These are phyloP conservation scores for Acronicta psi DNA, from an alignment of 2,888 invertebrate genomes.

Conservation along the genomic window DNA sequence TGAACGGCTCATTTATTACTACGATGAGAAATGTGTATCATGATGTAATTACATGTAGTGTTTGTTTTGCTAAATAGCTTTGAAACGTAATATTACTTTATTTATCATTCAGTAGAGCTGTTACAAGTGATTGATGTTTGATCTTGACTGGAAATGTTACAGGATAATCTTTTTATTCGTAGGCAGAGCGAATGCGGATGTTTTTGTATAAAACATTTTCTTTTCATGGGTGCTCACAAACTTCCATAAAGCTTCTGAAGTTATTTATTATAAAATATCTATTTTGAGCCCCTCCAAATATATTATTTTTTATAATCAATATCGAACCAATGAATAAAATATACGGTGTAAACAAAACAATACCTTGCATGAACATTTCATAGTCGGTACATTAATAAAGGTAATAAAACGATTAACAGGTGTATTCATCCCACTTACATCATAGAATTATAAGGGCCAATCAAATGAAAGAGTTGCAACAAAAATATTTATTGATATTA, in stretches of 20 bases:
- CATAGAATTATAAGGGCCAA: conserved; percentile 27
- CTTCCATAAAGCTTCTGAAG: conserved; percentile 10
- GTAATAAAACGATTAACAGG: conserved; percentile 30
- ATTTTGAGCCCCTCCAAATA: neutral
- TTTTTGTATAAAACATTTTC: conserved; percentile 26
- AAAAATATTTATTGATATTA: conserved; percentile 64
- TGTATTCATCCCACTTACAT: conserved; percentile 17
- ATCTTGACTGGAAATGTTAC: conserved; percentile 43
- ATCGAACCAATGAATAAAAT: no score
- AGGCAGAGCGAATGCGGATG: conserved; percentile 10
- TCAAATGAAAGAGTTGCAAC: conserved; percentile 53
- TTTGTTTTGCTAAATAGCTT: conserved; percentile 23
- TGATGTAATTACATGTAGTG: conserved; percentile 23
- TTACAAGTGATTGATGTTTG: conserved; percentile 42
- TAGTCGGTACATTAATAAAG: conserved; percentile 13
- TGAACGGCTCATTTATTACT: conserved; percentile 37
- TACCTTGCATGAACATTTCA: neutral
- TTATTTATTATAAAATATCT: conserved; percentile 3
- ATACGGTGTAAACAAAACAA: no score
- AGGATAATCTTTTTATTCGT: conserved; percentile 40
- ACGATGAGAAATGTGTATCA: conserved; percentile 28
- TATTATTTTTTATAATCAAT: no score
- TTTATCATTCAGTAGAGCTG: conserved; percentile 39
- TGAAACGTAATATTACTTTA: conserved; percentile 27
- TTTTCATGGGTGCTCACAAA: conserved; percentile 21